Percentiles rank a stretch among this genome's conserved stretches.
These are phyloP conservation scores for Choloepus didactylus DNA, from an alignment of 2,797 vertebrate species.

Conservation along the genomic window DNA sequence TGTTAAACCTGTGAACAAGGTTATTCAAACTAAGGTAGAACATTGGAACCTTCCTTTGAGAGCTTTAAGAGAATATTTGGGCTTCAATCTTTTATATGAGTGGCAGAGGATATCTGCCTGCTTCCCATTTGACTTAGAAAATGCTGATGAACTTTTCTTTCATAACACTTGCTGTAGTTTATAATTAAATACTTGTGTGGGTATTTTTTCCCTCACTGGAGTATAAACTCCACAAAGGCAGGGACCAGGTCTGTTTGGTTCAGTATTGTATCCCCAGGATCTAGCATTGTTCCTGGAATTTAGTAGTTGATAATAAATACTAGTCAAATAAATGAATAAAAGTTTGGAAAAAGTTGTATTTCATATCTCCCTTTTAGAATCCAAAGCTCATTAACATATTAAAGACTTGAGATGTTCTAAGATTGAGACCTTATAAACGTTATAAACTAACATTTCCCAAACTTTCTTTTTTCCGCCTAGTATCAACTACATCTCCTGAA, in stretches of 20 bases:
- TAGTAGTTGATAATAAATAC: background rate
- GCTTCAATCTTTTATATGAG: background rate
- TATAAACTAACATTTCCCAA: background rate
- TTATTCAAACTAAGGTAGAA: background rate
- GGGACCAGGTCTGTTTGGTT: background rate
- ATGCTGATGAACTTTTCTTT: background rate
- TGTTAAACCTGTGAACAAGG: background rate
- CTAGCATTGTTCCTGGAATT: background rate
- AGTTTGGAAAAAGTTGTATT: background rate
- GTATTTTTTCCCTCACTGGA: background rate
- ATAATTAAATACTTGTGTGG: background rate
- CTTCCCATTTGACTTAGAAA: background rate
- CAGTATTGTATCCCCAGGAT: background rate
- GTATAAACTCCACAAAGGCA: background rate
- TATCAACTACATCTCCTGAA: background rate
- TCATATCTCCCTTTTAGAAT: background rate
- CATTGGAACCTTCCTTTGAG: background rate
- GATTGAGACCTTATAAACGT: background rate
- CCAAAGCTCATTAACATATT: background rate
- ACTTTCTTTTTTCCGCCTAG: background rate
- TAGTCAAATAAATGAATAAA: constrained; percentile 30
- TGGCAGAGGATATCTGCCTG: background rate
- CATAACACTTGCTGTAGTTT: background rate
- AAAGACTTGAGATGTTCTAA: background rate
- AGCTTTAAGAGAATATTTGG: background rate